Conservation (phyloP, 2,888 invertebrate species). For the Epiblema foenella region DNA sequence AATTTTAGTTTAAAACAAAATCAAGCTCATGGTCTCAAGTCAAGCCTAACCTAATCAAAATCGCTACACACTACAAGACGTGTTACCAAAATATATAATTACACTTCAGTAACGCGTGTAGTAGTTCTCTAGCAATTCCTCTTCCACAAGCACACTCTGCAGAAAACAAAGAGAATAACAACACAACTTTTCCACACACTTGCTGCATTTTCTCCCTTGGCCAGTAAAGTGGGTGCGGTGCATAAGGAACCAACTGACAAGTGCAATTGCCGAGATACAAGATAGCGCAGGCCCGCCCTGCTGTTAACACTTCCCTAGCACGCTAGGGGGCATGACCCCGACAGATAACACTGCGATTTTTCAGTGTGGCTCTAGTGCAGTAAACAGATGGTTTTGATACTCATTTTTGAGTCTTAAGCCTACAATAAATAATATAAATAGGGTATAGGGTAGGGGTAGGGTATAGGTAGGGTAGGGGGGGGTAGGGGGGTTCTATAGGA, state of each 20-base stretch:
- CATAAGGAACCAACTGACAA: slow-evolving; percentile 63
- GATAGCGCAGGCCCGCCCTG: slow-evolving; percentile 75
- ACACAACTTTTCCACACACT: not conserved
- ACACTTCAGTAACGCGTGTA: not conserved
- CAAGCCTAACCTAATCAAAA: not conserved
- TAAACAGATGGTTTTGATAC: slow-evolving; percentile 7
- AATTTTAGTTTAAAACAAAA: no score
- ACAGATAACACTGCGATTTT: slow-evolving; percentile 27
- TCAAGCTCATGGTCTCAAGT: no score
- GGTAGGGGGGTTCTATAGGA: no score
- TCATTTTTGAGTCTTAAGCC: not conserved
- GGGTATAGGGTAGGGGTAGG: no score
- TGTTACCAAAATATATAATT: not conserved
- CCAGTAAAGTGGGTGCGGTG: slow-evolving; percentile 42
- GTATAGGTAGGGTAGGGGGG: no score
- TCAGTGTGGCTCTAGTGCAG: slow-evolving; percentile 8
- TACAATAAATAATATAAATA: no score
- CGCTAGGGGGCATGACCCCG: slow-evolving; percentile 66
- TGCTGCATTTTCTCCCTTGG: slow-evolving; percentile 6
- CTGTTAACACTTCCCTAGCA: slow-evolving; percentile 73
- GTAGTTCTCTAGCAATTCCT: not conserved
- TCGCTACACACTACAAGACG: not conserved
- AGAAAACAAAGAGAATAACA: not conserved
- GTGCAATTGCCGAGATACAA: slow-evolving; percentile 74
- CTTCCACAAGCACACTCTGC: not conserved